Percentiles rank a stretch among this genome's conserved stretches.
Evolutionary conservation across 1,140 invertebrate species (phyloP).

Genomic region (Anoplophora glabripennis): DNA sequence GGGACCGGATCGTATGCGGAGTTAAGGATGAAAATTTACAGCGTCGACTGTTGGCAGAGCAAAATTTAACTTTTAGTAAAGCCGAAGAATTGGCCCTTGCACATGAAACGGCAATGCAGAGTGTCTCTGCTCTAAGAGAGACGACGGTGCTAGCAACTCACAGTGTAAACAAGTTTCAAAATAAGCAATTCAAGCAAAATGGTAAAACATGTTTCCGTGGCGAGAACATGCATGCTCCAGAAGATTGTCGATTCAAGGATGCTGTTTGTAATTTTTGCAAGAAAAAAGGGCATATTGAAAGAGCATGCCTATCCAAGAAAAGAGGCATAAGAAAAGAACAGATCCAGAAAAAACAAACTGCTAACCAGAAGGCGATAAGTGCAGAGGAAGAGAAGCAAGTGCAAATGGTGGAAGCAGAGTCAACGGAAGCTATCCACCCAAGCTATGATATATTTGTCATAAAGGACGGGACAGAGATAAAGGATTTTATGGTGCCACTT

Average conservation of each 20-base stretch:
- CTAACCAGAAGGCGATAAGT: too few species aligned
- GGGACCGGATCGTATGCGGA: conserved; percentile 2
- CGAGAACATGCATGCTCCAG: background rate
- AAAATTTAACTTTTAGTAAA: conserved; percentile 4
- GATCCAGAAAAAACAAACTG: too few species aligned
- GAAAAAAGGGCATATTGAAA: conserved; percentile 1
- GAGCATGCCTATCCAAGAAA: background rate
- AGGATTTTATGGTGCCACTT: too few species aligned
- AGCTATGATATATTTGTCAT: too few species aligned
- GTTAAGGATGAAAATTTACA: conserved; percentile 1
- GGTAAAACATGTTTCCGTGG: conserved; percentile 5
- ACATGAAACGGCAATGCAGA: too few species aligned
- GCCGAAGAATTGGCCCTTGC: background rate
- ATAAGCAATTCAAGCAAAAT: too few species aligned
- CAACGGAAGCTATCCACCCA: too few species aligned
- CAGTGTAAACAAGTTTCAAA: too few species aligned
- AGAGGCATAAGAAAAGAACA: too few species aligned
- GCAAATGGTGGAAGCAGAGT: background rate
- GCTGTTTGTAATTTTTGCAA: conserved; percentile 1
- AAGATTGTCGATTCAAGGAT: background rate
- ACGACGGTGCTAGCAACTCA: too few species aligned
- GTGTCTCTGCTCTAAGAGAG: too few species aligned
- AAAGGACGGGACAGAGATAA: too few species aligned
- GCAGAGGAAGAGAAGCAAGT: background rate
- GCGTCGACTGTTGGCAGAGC: background rate